Evolutionary conservation across 1,140 invertebrate genomes (phyloP), one percentile per base, ranked within the genome.

Genomic region (Dreissena polymorpha): DNA sequence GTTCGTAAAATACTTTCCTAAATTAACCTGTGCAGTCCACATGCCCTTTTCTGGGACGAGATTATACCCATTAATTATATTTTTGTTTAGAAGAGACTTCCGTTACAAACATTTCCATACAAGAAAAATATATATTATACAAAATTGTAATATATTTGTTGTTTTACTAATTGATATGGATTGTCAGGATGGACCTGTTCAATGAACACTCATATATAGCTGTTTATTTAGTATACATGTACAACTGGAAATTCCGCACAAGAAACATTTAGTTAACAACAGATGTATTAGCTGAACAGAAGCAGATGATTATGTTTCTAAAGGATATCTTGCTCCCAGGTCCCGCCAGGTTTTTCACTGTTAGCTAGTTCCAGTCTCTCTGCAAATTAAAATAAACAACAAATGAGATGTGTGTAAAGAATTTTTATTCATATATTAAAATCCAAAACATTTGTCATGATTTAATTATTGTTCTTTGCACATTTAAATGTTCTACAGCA

Each of bases 281-380:
- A 39, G 39, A 39, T 39, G 2, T 39, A 39, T 39, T 39, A 39
- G 39, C 39, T 39, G 39, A 39, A n/a, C n/a, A 39, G 39, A 39
- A 8, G 2, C 39, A 39, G 39, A 39, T 39, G 39, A 39, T 39
- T 39, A n/a, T n/a, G 2, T 39, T 39, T 39, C 71, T 69, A 88
- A 91, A 92, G 90, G 91, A 93, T 93, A 92, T 92, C 92, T 78
- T 90, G 83, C 83, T 93, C 89, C 90, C 90, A 92, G 18, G 87
- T 76, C 13, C 87, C 85, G 13, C 57, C 12, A 69, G 89, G 81
- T 70, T 84, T 49, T 55, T 84, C 72, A 69, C 83, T 87, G 23
- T 84, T 78, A n/a, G 82, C 69, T 23, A 90, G 79, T 25, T 88
- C 86, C 7, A 93, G 74, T 70, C 88, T 68, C 82, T 93, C 92